These are phyloP conservation scores for Halictus ligatus DNA, from an alignment of 2,888 invertebrate genomes.

Conservation along the genomic window DNA sequence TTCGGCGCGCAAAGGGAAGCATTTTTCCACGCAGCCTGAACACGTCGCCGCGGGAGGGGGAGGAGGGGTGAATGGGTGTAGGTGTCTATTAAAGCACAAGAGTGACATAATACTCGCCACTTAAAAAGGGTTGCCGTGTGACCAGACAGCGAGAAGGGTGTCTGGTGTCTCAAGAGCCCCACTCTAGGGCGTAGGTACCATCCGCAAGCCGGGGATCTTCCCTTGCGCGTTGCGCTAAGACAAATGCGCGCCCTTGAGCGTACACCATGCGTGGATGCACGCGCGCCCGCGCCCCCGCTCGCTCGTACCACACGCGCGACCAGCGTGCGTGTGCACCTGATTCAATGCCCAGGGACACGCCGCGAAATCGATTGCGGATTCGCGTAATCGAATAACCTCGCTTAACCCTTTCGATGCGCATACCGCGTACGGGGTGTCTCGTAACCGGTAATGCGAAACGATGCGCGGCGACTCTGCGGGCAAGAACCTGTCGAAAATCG, in stretches of 20 bases:
- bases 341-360: conserved; percentile 16
- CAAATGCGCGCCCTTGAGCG: conserved; percentile 55
- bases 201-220: conserved; percentile 53
- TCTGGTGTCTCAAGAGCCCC: conserved; percentile 81
- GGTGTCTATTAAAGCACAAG: conserved; percentile 79
- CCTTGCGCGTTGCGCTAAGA: conserved; percentile 60
- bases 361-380: conserved; percentile 36
- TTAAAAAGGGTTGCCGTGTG: conserved; percentile 77
- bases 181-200: conserved; percentile 74
- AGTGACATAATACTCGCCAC: conserved; percentile 80
- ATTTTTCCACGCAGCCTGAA: conserved; percentile 64
- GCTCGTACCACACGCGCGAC: conserved; percentile 5
- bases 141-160: conserved; percentile 79
- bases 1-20: conserved; percentile 62
- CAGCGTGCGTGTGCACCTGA: conserved; percentile 14
- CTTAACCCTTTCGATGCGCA: background rate
- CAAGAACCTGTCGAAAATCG: background rate
- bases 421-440: background rate
- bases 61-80: conserved; percentile 61
- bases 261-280: conserved; percentile 24
- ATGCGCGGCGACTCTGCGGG: background rate
- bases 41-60: conserved; percentile 47
- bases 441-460: background rate
- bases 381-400: conserved; percentile 31
- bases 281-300: background rate